phyloP scores from a whole-genome alignment of 2,888 invertebrate species.

The Agelastica alni region DNA sequence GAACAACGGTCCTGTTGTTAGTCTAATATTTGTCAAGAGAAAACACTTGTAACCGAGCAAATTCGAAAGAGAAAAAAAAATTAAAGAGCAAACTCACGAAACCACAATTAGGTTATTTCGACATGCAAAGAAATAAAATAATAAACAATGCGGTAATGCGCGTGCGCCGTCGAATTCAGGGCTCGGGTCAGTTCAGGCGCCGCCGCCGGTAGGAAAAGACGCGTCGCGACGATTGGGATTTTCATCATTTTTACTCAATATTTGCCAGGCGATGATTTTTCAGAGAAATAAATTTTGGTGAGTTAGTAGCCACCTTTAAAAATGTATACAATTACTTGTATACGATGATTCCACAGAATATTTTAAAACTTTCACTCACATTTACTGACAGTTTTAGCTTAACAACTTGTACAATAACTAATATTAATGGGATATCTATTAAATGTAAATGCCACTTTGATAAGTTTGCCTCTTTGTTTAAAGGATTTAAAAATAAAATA shows the following conservation, averaged over 20 bases:
- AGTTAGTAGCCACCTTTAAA: slow-evolving; percentile 1
- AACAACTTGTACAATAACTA: too few species aligned
- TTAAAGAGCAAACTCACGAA: slow-evolving; percentile 18
- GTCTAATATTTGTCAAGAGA: neutral
- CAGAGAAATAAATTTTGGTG: slow-evolving; percentile 16
- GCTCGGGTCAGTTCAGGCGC: slow-evolving; percentile 48
- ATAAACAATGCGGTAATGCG: slow-evolving; percentile 52
- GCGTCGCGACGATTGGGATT: slow-evolving; percentile 44
- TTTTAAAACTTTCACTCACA: too few species aligned
- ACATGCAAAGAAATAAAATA: slow-evolving; percentile 44
- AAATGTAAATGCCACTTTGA: too few species aligned
- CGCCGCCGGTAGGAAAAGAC: slow-evolving; percentile 46
- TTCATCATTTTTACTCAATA: slow-evolving; percentile 21
- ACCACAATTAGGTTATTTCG: slow-evolving; percentile 16
- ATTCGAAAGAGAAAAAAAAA: slow-evolving; percentile 3
- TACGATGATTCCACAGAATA: too few species aligned
- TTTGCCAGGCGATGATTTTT: slow-evolving; percentile 4
- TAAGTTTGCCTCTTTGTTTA: too few species aligned
- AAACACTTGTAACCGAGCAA: slow-evolving; percentile 1
- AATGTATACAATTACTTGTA: neutral
- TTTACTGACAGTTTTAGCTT: too few species aligned
- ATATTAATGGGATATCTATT: too few species aligned
- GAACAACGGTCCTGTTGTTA: neutral
- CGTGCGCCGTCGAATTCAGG: slow-evolving; percentile 50
- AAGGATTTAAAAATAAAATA: too few species aligned